These are phyloP conservation scores for Eulemur macaco DNA, from an alignment of 2,113 vertebrate species.

Conservation along the genomic window DNA sequence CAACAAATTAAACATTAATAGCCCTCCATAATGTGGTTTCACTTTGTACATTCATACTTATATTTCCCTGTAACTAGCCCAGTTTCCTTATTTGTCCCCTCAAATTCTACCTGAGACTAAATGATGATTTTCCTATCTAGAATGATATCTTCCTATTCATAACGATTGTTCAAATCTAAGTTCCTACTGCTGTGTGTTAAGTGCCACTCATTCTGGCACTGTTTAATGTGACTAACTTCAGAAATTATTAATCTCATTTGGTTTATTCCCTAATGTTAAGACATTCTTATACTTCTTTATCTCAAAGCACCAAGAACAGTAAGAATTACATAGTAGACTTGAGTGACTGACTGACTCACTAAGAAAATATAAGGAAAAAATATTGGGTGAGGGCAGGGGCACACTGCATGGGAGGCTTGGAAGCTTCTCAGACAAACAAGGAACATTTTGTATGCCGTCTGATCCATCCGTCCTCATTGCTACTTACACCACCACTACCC, in stretches of 20 bases:
- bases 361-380: background rate
- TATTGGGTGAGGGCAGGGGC: background rate
- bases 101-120: conserved; percentile 27
- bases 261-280: background rate
- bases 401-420: background rate
- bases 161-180: conserved; percentile 9
- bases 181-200: background rate
- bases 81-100: background rate
- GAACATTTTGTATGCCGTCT: background rate
- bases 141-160: background rate
- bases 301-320: background rate
- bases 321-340: background rate
- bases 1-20: background rate
- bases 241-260: background rate
- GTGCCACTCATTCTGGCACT: background rate
- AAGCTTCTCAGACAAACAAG: background rate
- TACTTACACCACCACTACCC: background rate
- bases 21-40: background rate
- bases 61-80: background rate
- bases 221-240: background rate
- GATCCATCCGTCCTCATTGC: background rate
- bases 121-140: background rate
- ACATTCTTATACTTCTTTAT: background rate
- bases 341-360: background rate
- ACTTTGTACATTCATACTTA: background rate